Conservation (phyloP, 2,113 vertebrate genomes). For the Engystomops pustulosus region DNA sequence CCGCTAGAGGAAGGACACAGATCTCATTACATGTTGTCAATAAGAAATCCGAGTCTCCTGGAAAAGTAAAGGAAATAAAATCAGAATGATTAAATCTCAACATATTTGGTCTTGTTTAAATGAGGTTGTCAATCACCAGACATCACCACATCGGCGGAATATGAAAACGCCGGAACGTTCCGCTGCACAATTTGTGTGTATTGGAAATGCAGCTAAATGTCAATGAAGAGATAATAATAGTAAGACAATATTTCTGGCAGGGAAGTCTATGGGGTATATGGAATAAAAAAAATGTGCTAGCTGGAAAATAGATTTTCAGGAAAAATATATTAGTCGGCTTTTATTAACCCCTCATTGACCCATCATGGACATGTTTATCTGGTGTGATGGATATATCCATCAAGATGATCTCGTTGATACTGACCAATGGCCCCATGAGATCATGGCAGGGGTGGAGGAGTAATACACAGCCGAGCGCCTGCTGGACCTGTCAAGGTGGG, state of each 20-base stretch:
- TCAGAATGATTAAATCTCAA: conserved; percentile 10
- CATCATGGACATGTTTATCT: no score
- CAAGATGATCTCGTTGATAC: no score
- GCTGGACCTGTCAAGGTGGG: no score
- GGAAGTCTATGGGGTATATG: background rate
- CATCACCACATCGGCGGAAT: conserved; percentile 15
- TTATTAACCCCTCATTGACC: no score
- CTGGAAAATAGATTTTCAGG: conserved; percentile 11
- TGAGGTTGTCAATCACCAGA: conserved; percentile 25
- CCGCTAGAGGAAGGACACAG: background rate
- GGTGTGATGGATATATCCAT: no score
- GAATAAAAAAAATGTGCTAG: background rate
- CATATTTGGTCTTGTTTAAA: background rate
- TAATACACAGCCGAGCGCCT: no score
- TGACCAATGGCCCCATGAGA: no score
- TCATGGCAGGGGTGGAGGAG: no score
- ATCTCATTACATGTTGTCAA: conserved; percentile 1
- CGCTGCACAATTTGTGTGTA: conserved; percentile 9
- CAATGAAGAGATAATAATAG: conserved; percentile 50
- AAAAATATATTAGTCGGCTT: background rate
- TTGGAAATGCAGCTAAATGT: conserved; percentile 40
- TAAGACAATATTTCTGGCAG: conserved; percentile 17
- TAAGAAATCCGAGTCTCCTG: background rate
- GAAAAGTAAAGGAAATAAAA: conserved; percentile 16
- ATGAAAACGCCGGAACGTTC: background rate